Evolutionary conservation across 1,140 invertebrate species (phyloP), one percentile per base, ranked within the genome.

Genomic region (Diabrotica undecimpunctata): DNA sequence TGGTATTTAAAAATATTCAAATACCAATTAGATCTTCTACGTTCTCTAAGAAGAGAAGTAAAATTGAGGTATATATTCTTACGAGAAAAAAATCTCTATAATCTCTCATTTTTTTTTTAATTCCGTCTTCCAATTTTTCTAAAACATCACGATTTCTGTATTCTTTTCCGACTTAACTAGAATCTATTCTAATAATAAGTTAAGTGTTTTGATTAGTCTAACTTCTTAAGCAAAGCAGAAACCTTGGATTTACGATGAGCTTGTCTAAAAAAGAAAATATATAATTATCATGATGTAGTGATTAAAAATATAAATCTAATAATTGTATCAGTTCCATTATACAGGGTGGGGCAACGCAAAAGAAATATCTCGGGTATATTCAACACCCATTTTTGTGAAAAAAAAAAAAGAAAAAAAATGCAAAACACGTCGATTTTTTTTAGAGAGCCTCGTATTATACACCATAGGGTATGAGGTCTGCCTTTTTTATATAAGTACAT

Each of bases 161-260:
- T 65, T 54, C 62, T 63, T 69, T 69, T 46, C 62, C 58, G 61
- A 66, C 64, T 66, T 69, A 68, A 62, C 59, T 52, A 71, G 62
- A 59, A 10, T 62, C 69, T 70, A 72, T 36, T 66, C 69, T 70
- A 72, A 56, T 46, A 67, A 72, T 69, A 70, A 67, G 64, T 70
- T 70, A 72, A 68, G 65, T 57, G 8, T 46, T 66, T 70, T 70
- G 59, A 66, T 70, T 46, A 46, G 41, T 66, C 65, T 66, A 70
- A 61, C 39, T 57, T 53, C 41, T 61, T 66, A 70, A 69, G 66
- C 69, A 53, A 72, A 71, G 71, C 69, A 61, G 58, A 67, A 66
- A 62, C 62, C 58, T 67, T 62, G 14, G 41, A 52, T 63, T 46
- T 59, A 53, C 58, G 61, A 51, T 66, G 67, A 69, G 64, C 67